Percentiles rank a stretch among this genome's conserved stretches.
Conservation (phyloP, 1,140 invertebrate genomes). For the Drosophila mayri region DNA sequence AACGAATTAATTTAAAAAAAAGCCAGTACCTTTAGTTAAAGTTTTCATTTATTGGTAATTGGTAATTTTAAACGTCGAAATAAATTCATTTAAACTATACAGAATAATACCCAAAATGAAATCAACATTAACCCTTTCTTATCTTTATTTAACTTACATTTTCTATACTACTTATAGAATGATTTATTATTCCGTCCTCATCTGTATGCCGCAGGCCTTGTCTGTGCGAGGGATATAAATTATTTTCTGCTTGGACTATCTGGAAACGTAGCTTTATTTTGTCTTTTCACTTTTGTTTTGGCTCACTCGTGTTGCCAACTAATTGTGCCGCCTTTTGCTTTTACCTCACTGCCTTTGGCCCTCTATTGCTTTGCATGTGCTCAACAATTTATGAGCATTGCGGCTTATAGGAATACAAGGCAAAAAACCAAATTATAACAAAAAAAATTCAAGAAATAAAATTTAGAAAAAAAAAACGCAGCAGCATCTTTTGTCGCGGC, state of each 20-base stretch:
- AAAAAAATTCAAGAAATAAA: neutral
- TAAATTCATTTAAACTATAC: too few relatives aligned
- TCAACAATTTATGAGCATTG: slow-evolving; percentile 72
- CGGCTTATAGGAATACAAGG: slow-evolving; percentile 36
- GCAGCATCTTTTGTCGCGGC: slow-evolving; percentile 58
- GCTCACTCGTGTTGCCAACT: slow-evolving; percentile 58
- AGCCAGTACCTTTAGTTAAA: neutral
- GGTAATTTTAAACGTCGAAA: too few relatives aligned
- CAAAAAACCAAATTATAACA: neutral
- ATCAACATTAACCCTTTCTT: neutral
- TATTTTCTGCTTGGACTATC: slow-evolving; percentile 61
- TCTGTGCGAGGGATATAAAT: slow-evolving; percentile 56
- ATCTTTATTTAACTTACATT: neutral
- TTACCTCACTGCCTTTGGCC: slow-evolving; percentile 17
- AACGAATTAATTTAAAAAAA: too few relatives aligned
- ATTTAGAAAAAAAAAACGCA: slow-evolving; percentile 30
- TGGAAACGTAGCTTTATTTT: slow-evolving; percentile 30
- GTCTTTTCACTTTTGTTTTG: slow-evolving; percentile 65
- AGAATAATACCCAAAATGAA: neutral
- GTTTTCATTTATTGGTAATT: neutral
- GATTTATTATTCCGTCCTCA: neutral
- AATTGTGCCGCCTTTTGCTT: slow-evolving; percentile 54
- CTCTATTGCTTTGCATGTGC: slow-evolving; percentile 45
- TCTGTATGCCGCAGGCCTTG: slow-evolving; percentile 26
- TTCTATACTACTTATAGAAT: neutral